Evolutionary conservation across 2,113 vertebrate species (phyloP).

Genomic region (Numenius arquata): DNA sequence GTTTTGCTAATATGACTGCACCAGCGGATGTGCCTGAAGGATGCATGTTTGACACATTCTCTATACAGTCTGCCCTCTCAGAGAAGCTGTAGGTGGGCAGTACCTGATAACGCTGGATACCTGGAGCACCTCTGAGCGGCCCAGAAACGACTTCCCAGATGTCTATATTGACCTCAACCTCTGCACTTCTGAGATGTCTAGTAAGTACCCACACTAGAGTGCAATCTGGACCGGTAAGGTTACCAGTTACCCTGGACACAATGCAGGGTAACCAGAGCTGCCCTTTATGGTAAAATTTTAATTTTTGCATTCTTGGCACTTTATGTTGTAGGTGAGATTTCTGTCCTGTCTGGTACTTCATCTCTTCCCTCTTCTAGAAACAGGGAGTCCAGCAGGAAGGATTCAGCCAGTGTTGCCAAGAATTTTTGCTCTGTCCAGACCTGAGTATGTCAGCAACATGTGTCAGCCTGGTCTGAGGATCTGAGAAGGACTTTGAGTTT

Average conservation of each 20-base stretch:
- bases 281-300: not conserved
- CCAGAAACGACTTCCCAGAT: not conserved
- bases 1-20: not conserved
- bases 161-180: not conserved
- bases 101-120: not conserved
- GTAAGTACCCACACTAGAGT: not conserved
- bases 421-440: not conserved
- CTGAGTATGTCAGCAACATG: not conserved
- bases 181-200: not conserved
- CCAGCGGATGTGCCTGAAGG: not conserved
- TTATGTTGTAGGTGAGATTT: not conserved
- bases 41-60: not conserved
- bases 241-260: not conserved
- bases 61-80: not conserved
- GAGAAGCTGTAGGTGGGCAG: not conserved
- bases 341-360: not conserved
- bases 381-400: not conserved
- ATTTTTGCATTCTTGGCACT: not conserved
- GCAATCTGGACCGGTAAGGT: not conserved
- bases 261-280: not conserved
- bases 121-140: not conserved
- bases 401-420: not conserved
- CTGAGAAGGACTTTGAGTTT: not conserved
- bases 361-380: not conserved
- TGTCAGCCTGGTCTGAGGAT: not conserved